Evolutionary conservation across 2,113 vertebrate genomes (phyloP).

Genomic region (Anoura caudifer): DNA sequence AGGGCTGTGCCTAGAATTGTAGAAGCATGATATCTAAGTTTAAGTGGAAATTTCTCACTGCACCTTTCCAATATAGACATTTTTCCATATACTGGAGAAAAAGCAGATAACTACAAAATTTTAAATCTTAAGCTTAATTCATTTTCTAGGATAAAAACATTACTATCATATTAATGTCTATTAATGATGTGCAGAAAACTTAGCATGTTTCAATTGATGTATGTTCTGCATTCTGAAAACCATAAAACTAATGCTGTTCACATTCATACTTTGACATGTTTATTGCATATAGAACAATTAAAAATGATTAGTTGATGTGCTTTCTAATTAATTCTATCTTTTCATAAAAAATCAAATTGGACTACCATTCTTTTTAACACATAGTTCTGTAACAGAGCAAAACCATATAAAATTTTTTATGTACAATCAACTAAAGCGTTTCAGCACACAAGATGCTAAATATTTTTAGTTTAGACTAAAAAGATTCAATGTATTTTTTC

Average conservation of each 20-base stretch:
- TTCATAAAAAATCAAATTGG: conserved; percentile 48
- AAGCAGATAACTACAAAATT: neutral
- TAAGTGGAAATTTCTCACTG: neutral
- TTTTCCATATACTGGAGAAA: neutral
- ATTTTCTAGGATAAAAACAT: neutral
- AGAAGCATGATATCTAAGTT: neutral
- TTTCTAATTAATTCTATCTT: conserved; percentile 53
- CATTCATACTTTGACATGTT: conserved; percentile 61
- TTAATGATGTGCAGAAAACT: neutral
- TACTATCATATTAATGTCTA: neutral
- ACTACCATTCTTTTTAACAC: conserved; percentile 32
- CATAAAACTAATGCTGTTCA: conserved; percentile 52
- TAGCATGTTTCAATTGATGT: conserved; percentile 49
- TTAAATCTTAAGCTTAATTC: neutral
- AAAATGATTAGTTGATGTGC: conserved; percentile 25
- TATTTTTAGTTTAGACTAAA: conserved; percentile 64
- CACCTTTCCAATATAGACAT: neutral
- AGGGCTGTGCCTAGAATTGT: conserved; percentile 1
- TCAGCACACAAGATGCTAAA: neutral
- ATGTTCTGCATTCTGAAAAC: conserved; percentile 50
- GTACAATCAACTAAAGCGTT: conserved; percentile 23
- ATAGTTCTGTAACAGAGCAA: conserved; percentile 28
- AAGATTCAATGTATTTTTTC: conserved; percentile 40
- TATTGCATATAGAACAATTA: conserved; percentile 42
- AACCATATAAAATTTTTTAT: neutral